A percentile compares a stretch with the other conserved stretches of the same genome.
These are phyloP conservation scores for Hoplodrina blanda DNA, from an alignment of 2,888 invertebrate species.

Conservation along the genomic window DNA sequence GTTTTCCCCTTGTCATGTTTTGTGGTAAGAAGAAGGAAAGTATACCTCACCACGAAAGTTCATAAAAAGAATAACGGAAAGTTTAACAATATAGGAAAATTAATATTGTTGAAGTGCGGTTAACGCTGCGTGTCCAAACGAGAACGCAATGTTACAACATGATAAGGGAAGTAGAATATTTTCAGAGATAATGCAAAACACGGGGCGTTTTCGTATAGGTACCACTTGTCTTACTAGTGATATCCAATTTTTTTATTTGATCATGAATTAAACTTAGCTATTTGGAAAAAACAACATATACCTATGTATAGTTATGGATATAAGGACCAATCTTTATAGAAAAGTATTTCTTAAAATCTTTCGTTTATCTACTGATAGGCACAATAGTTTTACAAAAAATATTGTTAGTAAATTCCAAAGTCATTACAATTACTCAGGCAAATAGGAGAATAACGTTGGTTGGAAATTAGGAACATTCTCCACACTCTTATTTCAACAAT, in stretches of 20 bases:
- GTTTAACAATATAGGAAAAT: slow-evolving; percentile 55
- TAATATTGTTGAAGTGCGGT: slow-evolving; percentile 52
- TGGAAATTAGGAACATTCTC: too few species aligned
- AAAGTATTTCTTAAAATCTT: too few species aligned
- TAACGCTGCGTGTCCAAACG: slow-evolving; percentile 4
- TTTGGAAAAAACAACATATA: neutral
- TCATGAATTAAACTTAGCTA: neutral
- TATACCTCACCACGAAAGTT: slow-evolving; percentile 49
- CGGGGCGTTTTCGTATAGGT: neutral
- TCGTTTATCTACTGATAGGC: too few species aligned
- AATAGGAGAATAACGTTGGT: too few species aligned
- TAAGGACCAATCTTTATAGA: too few species aligned
- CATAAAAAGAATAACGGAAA: slow-evolving; percentile 45
- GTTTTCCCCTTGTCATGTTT: slow-evolving; percentile 54
- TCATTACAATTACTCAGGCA: too few species aligned
- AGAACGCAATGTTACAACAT: neutral
- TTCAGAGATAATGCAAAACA: neutral
- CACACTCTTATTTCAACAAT: neutral
- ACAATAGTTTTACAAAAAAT: too few species aligned
- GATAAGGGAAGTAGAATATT: neutral
- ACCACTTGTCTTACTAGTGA: neutral
- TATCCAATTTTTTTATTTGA: neutral
- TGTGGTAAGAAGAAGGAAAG: slow-evolving; percentile 39
- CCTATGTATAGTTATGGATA: too few species aligned
- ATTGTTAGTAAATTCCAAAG: neutral